Percentiles rank a stretch among this genome's conserved stretches.
These are phyloP conservation scores for human DNA, from an alignment of 2,113 vertebrate genomes.

Conservation along the genomic window DNA sequence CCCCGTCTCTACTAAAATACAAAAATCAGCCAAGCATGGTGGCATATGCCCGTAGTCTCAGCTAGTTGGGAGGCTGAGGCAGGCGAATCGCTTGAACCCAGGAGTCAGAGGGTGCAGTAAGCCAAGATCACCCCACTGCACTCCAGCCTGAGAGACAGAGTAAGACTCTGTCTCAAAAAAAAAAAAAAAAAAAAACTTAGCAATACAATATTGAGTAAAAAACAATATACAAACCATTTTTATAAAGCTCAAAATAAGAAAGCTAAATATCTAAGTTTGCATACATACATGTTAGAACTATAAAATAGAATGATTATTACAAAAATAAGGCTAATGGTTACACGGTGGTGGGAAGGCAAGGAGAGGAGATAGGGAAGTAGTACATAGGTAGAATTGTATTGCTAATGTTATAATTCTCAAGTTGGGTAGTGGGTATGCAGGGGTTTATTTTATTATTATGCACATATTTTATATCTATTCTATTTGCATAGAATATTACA, in stretches of 20 bases:
- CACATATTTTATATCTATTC: not conserved
- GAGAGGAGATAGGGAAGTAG: not conserved
- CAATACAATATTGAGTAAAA: not conserved
- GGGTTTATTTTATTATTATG: not conserved
- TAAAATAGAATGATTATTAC: conserved; percentile 26
- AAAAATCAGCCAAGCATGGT: too few relatives aligned
- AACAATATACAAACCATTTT: not conserved
- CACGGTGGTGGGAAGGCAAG: not conserved
- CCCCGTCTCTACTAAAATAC: too few relatives aligned
- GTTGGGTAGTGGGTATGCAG: not conserved
- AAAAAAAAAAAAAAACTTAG: not conserved
- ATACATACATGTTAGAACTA: not conserved
- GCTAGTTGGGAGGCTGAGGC: too few relatives aligned
- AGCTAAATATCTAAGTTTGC: not conserved
- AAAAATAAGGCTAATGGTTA: conserved; percentile 34
- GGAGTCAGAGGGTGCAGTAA: too few relatives aligned
- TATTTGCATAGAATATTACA: not conserved
- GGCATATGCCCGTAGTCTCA: too few relatives aligned
- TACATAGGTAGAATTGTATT: not conserved
- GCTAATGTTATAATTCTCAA: not conserved
- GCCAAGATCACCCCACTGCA: too few relatives aligned
- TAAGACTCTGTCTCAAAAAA: too few relatives aligned
- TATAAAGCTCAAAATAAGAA: conserved; percentile 37
- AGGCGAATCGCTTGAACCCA: too few relatives aligned
- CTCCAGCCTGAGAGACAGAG: too few relatives aligned